Evolutionary conservation across 2,113 vertebrate genomes (phyloP).

Genomic region (Galbula dea): DNA sequence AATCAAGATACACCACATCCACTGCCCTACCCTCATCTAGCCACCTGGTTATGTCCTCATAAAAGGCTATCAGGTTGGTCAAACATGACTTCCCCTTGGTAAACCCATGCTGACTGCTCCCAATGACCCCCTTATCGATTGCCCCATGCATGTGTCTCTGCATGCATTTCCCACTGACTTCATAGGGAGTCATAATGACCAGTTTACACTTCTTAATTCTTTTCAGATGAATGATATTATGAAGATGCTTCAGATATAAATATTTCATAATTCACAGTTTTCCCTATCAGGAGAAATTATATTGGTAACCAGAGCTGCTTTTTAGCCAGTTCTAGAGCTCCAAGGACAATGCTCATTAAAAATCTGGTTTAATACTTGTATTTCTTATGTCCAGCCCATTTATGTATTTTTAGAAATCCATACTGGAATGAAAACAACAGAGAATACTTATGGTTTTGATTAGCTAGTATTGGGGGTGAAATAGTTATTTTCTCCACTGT

Average conservation of each 20-base stretch:
- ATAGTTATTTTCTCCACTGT: constrained; percentile 3
- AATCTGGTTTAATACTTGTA: neutral
- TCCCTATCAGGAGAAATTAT: neutral
- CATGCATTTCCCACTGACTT: neutral
- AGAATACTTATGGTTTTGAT: neutral
- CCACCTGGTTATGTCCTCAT: no score
- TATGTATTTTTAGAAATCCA: neutral
- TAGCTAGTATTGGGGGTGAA: neutral
- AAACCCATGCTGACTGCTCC: no score
- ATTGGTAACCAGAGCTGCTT: neutral
- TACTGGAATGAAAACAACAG: neutral
- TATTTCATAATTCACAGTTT: neutral
- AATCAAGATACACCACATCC: no score
- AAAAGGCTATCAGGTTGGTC: no score
- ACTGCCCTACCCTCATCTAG: no score
- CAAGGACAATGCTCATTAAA: neutral
- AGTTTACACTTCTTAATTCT: neutral
- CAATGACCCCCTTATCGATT: no score
- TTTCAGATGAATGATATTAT: neutral
- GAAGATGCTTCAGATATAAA: neutral
- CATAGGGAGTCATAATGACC: neutral
- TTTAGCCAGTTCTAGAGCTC: neutral
- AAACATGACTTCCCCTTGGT: no score
- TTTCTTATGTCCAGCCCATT: neutral
- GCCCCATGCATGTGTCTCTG: neutral